Base-by-base conservation (phyloP, 2,888 invertebrate species). In the Mythimna pallens region DNA sequence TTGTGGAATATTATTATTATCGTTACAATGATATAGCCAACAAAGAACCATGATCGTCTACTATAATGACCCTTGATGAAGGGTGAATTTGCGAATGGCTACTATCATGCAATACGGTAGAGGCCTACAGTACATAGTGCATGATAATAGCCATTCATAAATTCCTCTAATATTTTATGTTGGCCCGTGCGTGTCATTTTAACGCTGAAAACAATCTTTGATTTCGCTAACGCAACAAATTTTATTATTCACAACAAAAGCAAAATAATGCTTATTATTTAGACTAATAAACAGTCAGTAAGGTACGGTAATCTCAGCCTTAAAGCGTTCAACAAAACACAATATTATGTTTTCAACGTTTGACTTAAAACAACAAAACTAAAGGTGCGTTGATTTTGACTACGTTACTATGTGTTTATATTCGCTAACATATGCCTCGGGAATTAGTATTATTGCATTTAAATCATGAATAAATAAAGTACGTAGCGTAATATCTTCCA, bases 381-480 rank as follows among this genome's bases (percentile, higher is more conserved):
- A 36, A 34, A 36, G 25, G 70, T 57, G 30, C n/a, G 36, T 40
- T 36, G 25, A 20, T 54, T 64, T 52, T 34, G 30, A 73, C 52
- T 20, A 59, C 30, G 17, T 34, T 55, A 70, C 17, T 64, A 59
- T 54, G 64, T 67, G 25, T 61, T 67, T 55, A 69, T 57, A 43
- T 25, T 70, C 30, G 40, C 8, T 52, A 40, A 55, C 61, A 47
- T 62, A 70, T 65, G 59, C 67, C 61, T 55, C 8, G 40, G 50
- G 58, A 62, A 73, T 78, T 62, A 68, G 50, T 43, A 62, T 68
- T 58, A 62, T 59, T 73, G 67, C 50, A 71, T 70, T 70, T 64
- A 67, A 70, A 68, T 78, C n/a, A 63, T 73, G 71, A 71, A 78
- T 78, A 76, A 71, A 78, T 76, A 76, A 76, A 22, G 47, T 71